A percentile compares a stretch with the other conserved stretches of the same genome.
Conservation (phyloP, 2,888 invertebrate species). For the Deladenus siricidicola region DNA sequence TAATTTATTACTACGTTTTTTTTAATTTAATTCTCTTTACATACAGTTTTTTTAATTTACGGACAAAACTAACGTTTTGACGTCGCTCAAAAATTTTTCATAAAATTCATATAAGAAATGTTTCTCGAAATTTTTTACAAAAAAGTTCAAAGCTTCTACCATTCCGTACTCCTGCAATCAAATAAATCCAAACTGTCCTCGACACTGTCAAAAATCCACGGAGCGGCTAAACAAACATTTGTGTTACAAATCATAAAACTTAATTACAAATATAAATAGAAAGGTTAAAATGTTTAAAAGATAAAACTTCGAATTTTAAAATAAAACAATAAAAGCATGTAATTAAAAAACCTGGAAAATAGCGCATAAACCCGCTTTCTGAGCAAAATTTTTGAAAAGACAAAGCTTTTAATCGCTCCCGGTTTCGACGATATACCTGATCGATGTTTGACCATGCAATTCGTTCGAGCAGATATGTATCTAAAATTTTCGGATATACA, state of each 20-base stretch:
- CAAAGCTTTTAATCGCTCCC: conserved; percentile 48
- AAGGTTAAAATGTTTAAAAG: not conserved
- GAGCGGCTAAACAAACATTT: conserved; percentile 32
- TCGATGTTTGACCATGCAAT: conserved; percentile 83
- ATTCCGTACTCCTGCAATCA: conserved; percentile 64
- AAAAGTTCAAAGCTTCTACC: too few relatives aligned
- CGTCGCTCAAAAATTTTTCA: too few relatives aligned
- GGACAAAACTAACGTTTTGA: not conserved
- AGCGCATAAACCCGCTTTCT: conserved; percentile 79
- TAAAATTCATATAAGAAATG: too few relatives aligned
- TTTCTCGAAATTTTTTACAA: too few relatives aligned
- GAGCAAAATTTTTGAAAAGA: conserved; percentile 95
- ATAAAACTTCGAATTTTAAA: not conserved
- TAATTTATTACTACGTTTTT: too few relatives aligned
- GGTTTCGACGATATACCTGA: conserved; percentile 58
- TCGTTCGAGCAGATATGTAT: conserved; percentile 76
- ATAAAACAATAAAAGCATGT: not conserved
- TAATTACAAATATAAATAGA: not conserved
- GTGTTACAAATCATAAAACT: too few relatives aligned
- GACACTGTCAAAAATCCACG: conserved; percentile 51
- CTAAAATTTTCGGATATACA: conserved; percentile 49
- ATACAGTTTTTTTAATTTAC: not conserved
- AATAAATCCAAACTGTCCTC: conserved; percentile 64
- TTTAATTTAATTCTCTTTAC: too few relatives aligned
- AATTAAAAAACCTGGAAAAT: conserved; percentile 71